A percentile compares a stretch with the other conserved stretches of the same genome.
These are phyloP conservation scores for Lepidurus arcticus DNA, from an alignment of 1,140 invertebrate species.

Conservation along the genomic window DNA sequence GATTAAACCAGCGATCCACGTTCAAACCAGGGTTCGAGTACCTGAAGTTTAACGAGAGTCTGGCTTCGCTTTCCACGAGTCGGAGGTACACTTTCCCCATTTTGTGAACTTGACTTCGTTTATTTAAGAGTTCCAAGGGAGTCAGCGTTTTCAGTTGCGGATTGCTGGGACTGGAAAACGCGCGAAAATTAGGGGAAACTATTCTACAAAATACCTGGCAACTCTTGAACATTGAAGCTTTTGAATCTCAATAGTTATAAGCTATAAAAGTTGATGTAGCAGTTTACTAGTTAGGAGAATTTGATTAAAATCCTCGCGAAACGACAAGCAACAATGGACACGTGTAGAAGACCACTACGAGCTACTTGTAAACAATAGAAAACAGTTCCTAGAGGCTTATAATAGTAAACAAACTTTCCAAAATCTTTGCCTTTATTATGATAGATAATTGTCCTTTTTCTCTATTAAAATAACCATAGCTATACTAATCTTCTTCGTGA, in stretches of 20 bases:
- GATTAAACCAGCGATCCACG: constrained; percentile 59
- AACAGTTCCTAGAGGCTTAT: not conserved
- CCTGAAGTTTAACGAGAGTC: constrained; percentile 50
- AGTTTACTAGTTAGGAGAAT: too few relatives aligned
- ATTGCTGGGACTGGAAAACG: not conserved
- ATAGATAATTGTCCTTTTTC: too few relatives aligned
- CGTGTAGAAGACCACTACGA: not conserved
- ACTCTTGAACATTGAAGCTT: not conserved
- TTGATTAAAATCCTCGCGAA: too few relatives aligned
- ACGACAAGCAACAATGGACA: not conserved
- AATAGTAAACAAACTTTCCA: too few relatives aligned
- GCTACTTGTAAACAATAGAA: not conserved
- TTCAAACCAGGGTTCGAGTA: constrained; percentile 46
- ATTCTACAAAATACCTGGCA: not conserved
- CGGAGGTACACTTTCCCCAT: not conserved
- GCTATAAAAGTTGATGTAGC: too few relatives aligned
- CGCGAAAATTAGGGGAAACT: not conserved
- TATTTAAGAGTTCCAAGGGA: not conserved
- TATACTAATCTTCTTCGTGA: too few relatives aligned
- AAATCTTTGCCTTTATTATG: too few relatives aligned
- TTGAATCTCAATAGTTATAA: too few relatives aligned
- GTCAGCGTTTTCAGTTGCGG: not conserved
- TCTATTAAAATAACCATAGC: too few relatives aligned
- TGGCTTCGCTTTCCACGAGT: constrained; percentile 39
- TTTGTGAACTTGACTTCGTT: not conserved